Conservation (phyloP, 2,888 invertebrate species). For the Temnothorax rugatulus region DNA sequence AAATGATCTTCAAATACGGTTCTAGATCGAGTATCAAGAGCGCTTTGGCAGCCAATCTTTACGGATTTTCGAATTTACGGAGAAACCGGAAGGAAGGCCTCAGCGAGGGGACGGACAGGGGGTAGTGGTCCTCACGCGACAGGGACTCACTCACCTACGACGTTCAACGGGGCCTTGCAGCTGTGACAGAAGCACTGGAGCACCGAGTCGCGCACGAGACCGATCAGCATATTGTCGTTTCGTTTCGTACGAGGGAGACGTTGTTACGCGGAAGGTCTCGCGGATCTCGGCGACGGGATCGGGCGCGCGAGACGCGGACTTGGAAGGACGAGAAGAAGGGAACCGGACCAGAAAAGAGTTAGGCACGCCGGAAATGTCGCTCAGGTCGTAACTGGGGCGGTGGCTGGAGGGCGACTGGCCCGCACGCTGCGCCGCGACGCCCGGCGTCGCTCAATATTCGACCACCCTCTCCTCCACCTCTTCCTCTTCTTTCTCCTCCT, state of each 20-base stretch:
- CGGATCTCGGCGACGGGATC: constrained; percentile 26
- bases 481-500: constrained; percentile 58
- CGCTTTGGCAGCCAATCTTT: not conserved
- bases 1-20: not conserved
- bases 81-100: constrained; percentile 23
- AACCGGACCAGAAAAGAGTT: constrained; percentile 77
- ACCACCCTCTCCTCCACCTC: constrained; percentile 80
- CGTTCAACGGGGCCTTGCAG: constrained; percentile 92
- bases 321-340: constrained; percentile 81
- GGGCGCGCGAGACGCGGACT: constrained; percentile 18
- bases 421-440: constrained; percentile 88
- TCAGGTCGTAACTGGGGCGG: constrained; percentile 87
- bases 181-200: constrained; percentile 98
- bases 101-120: not conserved
- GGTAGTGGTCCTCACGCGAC: not conserved
- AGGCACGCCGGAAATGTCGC: constrained; percentile 84
- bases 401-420: constrained; percentile 89
- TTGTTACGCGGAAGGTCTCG: constrained; percentile 10
- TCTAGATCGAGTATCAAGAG: not conserved
- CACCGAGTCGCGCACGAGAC: constrained; percentile 96
- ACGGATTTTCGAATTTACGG: not conserved
- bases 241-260: constrained; percentile 14
- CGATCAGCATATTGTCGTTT: constrained; percentile 91
- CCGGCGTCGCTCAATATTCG: constrained; percentile 88
- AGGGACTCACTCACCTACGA: constrained; percentile 82